These are phyloP conservation scores for Spatula clypeata DNA, from an alignment of 2,797 vertebrate genomes.

Conservation along the genomic window DNA sequence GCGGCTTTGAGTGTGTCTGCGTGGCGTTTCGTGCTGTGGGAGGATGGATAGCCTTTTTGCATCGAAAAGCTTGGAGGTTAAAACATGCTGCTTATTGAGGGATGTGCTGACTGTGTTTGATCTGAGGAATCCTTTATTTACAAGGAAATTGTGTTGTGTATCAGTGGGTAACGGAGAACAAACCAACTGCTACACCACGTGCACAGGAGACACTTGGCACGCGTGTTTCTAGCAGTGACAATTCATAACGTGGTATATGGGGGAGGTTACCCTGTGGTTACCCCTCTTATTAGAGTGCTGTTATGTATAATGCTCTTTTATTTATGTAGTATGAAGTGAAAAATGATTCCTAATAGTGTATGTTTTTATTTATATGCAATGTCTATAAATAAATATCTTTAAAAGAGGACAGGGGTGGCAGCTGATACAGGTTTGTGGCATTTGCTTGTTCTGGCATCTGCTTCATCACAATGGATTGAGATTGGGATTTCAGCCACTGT, in stretches of 20 bases:
- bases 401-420: background rate
- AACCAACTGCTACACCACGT: background rate
- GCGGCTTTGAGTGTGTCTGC: background rate
- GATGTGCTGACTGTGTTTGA: background rate
- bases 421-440: background rate
- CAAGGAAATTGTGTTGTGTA: constrained; percentile 17
- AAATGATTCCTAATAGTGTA: background rate
- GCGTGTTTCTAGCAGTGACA: constrained; percentile 28
- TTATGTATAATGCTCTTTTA: background rate
- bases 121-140: constrained; percentile 44
- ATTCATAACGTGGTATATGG: background rate
- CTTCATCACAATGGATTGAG: background rate
- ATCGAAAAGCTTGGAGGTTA: background rate
- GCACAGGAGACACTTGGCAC: background rate
- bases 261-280: background rate
- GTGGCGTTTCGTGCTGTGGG: background rate
- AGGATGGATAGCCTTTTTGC: background rate
- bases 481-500: background rate
- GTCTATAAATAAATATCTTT: background rate
- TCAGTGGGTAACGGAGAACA: background rate
- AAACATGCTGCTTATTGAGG: background rate
- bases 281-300: background rate
- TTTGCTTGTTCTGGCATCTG: constrained; percentile 11
- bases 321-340: background rate
- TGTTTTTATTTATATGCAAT: too few species aligned